phyloP scores from a whole-genome alignment of 2,797 vertebrate genomes.

The Eupleurogrammus muticus region DNA sequence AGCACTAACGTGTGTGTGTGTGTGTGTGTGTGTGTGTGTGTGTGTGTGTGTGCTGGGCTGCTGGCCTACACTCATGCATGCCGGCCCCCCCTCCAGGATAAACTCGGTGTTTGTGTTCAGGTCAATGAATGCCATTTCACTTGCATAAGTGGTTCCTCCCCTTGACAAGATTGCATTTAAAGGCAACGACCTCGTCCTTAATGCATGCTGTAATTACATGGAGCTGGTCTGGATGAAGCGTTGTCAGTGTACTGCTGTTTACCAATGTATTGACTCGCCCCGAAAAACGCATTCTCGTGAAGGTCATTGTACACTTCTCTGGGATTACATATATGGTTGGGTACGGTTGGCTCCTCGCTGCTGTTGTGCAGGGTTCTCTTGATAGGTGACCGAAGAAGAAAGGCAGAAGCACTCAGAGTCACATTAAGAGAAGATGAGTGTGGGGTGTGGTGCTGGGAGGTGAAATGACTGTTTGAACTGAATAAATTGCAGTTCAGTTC shows the following conservation, averaged over 20 bases:
- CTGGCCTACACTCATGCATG: slow-evolving; percentile 4
- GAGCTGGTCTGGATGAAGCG: slow-evolving; percentile 18
- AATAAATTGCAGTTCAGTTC: slow-evolving; percentile 8
- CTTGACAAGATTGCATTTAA: slow-evolving; percentile 48
- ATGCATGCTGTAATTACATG: slow-evolving; percentile 25
- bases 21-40: slow-evolving; percentile 9
- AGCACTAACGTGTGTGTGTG: too few species aligned
- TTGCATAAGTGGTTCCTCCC: slow-evolving; percentile 45
- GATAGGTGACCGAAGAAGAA: not conserved
- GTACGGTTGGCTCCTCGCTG: not conserved
- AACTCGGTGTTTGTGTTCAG: slow-evolving; percentile 44
- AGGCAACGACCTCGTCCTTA: slow-evolving; percentile 48
- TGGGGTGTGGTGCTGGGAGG: slow-evolving; percentile 25
- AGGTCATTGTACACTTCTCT: slow-evolving; percentile 31
- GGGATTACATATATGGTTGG: not conserved
- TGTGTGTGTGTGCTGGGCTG: slow-evolving; percentile 6
- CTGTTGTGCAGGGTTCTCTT: not conserved
- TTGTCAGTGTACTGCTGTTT: slow-evolving; percentile 25
- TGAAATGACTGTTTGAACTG: slow-evolving; percentile 11
- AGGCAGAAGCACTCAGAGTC: slow-evolving; percentile 3
- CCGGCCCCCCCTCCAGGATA: slow-evolving; percentile 35
- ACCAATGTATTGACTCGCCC: slow-evolving; percentile 21
- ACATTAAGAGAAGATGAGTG: slow-evolving; percentile 23
- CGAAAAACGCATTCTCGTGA: slow-evolving; percentile 23
- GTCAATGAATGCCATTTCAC: slow-evolving; percentile 42